These are phyloP conservation scores for Drosophila neonasuta DNA, from an alignment of 2,888 invertebrate genomes.

Conservation along the genomic window DNA sequence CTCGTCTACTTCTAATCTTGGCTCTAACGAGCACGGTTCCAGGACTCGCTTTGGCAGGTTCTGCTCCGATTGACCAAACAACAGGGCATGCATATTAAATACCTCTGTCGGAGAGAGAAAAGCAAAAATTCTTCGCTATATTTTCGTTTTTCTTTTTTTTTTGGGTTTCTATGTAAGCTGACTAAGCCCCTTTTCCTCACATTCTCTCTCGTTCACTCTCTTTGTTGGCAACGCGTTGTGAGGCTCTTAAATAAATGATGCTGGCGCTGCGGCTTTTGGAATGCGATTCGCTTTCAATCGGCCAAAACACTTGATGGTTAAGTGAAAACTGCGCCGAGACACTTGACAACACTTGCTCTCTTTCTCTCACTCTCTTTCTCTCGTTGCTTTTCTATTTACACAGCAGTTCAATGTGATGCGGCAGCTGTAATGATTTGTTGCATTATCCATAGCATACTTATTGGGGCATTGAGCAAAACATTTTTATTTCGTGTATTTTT, in stretches of 20 bases:
- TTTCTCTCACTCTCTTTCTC: neutral
- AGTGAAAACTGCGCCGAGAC: slow-evolving; percentile 50
- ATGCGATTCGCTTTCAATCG: slow-evolving; percentile 63
- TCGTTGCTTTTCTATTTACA: neutral
- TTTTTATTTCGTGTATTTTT: slow-evolving; percentile 10
- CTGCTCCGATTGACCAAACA: slow-evolving; percentile 74
- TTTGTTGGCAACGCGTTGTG: neutral
- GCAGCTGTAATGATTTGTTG: slow-evolving; percentile 53
- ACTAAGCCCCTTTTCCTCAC: neutral
- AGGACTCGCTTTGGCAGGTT: slow-evolving; percentile 53
- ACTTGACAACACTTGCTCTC: slow-evolving; percentile 11
- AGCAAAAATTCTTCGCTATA: slow-evolving; percentile 2
- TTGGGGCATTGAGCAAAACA: slow-evolving; percentile 16
- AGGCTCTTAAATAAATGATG: slow-evolving; percentile 66
- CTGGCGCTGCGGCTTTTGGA: slow-evolving; percentile 60
- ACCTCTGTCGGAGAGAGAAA: slow-evolving; percentile 18
- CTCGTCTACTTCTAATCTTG: slow-evolving; percentile 11
- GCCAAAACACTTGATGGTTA: slow-evolving; percentile 48
- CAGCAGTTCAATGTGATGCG: slow-evolving; percentile 53
- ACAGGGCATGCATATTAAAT: slow-evolving; percentile 72
- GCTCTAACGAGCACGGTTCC: slow-evolving; percentile 61
- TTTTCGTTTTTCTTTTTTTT: neutral
- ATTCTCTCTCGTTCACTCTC: neutral
- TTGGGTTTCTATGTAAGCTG: slow-evolving; percentile 22
- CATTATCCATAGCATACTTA: slow-evolving; percentile 51